A percentile compares a stretch with the other conserved stretches of the same genome.
phyloP scores from a whole-genome alignment of 1,140 invertebrate genomes.

The Pachypeltis micranthus region DNA sequence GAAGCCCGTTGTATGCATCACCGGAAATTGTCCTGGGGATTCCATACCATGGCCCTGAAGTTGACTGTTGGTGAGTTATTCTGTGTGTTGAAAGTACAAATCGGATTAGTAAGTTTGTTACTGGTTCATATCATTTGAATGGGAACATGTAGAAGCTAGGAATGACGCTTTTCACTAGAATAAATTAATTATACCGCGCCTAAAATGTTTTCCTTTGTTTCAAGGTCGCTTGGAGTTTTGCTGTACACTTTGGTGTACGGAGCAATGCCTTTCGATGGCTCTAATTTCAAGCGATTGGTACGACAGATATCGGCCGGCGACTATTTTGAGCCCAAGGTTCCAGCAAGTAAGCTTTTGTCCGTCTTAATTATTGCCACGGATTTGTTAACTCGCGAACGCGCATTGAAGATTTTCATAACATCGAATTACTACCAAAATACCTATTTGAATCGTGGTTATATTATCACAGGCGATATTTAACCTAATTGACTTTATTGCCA shows the following conservation, averaged over 20 bases:
- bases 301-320: slow-evolving; percentile 94
- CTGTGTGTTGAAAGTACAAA: too few relatives aligned
- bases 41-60: slow-evolving; percentile 94
- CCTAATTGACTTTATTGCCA: too few relatives aligned
- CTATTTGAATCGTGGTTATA: too few relatives aligned
- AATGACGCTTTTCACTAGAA: too few relatives aligned
- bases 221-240: slow-evolving; percentile 94
- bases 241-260: slow-evolving; percentile 97
- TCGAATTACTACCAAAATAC: too few relatives aligned
- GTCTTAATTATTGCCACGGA: too few relatives aligned
- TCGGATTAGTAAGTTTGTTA: too few relatives aligned
- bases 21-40: slow-evolving; percentile 98
- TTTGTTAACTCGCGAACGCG: too few relatives aligned
- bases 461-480: too few relatives aligned
- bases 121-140: slow-evolving; percentile 12
- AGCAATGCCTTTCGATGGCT: slow-evolving; percentile 98
- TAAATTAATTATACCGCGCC: too few relatives aligned
- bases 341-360: slow-evolving; percentile 47
- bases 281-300: slow-evolving; percentile 92
- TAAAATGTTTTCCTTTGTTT: too few relatives aligned
- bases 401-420: too few relatives aligned
- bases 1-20: slow-evolving; percentile 93
- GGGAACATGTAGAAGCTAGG: slow-evolving; percentile 16
- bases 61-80: slow-evolving; percentile 40
- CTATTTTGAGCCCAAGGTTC: slow-evolving; percentile 92